Percentiles rank a stretch among this genome's conserved stretches.
Evolutionary conservation across 2,797 vertebrate species (phyloP).

Genomic region (Labroides dimidiatus): DNA sequence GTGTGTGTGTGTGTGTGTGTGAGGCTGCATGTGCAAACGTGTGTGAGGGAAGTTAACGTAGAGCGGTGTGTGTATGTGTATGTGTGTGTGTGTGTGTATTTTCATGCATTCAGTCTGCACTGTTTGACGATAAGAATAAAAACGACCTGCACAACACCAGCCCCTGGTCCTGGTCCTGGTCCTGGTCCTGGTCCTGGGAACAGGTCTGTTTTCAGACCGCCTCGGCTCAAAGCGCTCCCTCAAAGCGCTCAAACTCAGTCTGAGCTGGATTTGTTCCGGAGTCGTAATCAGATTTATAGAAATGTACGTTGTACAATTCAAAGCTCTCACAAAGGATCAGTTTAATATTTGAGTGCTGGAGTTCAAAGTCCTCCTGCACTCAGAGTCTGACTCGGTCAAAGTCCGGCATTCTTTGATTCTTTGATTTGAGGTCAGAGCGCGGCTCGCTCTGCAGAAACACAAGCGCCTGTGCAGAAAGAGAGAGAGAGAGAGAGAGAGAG

Average conservation of each 20-base stretch:
- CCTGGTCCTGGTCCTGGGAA: too few relatives aligned
- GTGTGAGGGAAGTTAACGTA: conserved; percentile 14
- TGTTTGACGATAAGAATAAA: too few relatives aligned
- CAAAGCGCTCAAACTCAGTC: not conserved
- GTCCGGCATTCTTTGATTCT: not conserved
- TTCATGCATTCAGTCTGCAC: too few relatives aligned
- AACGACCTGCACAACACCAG: too few relatives aligned
- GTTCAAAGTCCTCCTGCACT: not conserved
- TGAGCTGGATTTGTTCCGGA: not conserved
- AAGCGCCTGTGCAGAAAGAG: too few relatives aligned
- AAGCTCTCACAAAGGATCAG: not conserved
- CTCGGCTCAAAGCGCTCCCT: not conserved
- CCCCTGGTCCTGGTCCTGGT: too few relatives aligned
- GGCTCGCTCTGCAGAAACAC: too few relatives aligned
- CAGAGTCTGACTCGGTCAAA: too few relatives aligned
- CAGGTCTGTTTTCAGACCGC: not conserved
- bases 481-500: too few relatives aligned
- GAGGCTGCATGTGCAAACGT: conserved; percentile 10
- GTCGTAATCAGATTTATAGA: not conserved
- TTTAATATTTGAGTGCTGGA: not conserved
- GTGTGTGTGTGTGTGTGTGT: conserved; percentile 18
- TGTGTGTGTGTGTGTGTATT: too few relatives aligned
- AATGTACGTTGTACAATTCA: not conserved
- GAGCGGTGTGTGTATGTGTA: not conserved
- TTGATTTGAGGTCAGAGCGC: not conserved